Evolutionary conservation across 1,140 invertebrate species (phyloP).

Genomic region (Psix sp.): DNA sequence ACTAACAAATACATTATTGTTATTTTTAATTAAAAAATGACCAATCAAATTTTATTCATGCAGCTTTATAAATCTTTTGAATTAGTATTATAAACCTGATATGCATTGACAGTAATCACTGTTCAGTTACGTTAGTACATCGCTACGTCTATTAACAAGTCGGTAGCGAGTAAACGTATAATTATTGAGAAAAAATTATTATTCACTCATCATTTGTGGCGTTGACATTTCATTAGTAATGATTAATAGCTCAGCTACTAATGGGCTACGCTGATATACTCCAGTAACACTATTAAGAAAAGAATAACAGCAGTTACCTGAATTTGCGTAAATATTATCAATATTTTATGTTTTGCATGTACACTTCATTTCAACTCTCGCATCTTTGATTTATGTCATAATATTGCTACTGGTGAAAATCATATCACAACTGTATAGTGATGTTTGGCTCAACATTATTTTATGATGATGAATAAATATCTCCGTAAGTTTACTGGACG

Average conservation of each 20-base stretch:
- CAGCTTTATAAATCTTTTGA: too few relatives aligned
- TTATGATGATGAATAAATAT: slow-evolving; percentile 30
- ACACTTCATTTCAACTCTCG: slow-evolving; percentile 14
- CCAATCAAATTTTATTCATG: too few relatives aligned
- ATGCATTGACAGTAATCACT: slow-evolving; percentile 53
- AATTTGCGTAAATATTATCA: slow-evolving; percentile 16
- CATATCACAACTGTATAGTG: slow-evolving; percentile 23
- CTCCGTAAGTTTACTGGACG: slow-evolving; percentile 32
- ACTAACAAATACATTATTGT: too few relatives aligned
- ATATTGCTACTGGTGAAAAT: slow-evolving; percentile 25
- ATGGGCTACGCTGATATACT: slow-evolving; percentile 22
- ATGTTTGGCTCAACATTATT: slow-evolving; percentile 16
- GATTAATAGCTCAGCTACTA: slow-evolving; percentile 44
- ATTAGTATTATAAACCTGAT: too few relatives aligned
- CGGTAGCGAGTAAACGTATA: slow-evolving; percentile 25
- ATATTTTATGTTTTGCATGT: slow-evolving; percentile 37
- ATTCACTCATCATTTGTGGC: slow-evolving; percentile 40
- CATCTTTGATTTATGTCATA: slow-evolving; percentile 18
- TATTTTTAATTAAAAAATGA: too few relatives aligned
- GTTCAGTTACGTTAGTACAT: slow-evolving; percentile 17
- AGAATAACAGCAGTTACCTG: slow-evolving; percentile 17
- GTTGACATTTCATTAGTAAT: slow-evolving; percentile 57
- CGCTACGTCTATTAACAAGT: slow-evolving; percentile 36
- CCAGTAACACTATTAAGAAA: slow-evolving; percentile 24
- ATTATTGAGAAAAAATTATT: slow-evolving; percentile 20